Percentiles rank a stretch among this genome's conserved stretches.
Evolutionary conservation across 1,140 invertebrate species (phyloP).

Genomic region (Adoxophyes honmai): DNA sequence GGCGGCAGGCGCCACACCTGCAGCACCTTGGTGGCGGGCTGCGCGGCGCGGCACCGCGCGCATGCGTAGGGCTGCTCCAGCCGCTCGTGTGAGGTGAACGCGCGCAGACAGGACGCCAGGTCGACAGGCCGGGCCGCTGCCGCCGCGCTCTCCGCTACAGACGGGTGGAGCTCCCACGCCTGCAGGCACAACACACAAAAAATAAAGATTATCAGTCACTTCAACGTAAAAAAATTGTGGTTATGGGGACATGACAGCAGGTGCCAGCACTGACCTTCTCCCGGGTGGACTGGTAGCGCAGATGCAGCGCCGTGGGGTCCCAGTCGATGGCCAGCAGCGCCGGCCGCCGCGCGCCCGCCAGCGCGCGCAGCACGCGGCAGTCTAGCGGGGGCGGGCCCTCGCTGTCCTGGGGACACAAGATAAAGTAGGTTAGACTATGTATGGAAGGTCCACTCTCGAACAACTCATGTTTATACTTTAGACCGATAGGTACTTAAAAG

Average conservation of each 20-base stretch:
- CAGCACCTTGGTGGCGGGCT: constrained; percentile 91
- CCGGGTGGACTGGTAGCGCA: constrained; percentile 89
- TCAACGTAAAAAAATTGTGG: neutral
- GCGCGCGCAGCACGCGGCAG: constrained; percentile 36
- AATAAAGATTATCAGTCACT: neutral
- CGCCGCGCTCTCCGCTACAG: constrained; percentile 81
- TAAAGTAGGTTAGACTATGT: neutral
- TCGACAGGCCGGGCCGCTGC: constrained; percentile 88
- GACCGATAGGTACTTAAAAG: no score
- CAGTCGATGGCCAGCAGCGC: constrained; percentile 88
- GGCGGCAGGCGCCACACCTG: constrained; percentile 94
- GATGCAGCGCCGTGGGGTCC: constrained; percentile 93
- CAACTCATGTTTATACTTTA: no score
- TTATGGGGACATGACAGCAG: neutral
- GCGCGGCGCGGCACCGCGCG: constrained; percentile 87
- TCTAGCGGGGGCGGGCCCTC: constrained; percentile 38
- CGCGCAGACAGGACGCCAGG: constrained; percentile 87
- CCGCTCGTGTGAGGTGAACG: constrained; percentile 91
- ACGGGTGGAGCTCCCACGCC: constrained; percentile 85
- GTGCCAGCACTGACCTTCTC: constrained; percentile 81
- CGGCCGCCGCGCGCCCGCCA: constrained; percentile 20
- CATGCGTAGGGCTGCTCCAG: constrained; percentile 92
- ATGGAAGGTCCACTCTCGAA: no score
- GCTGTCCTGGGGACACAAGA: constrained; percentile 13
- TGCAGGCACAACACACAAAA: constrained; percentile 48